Conservation (phyloP, 92 coral and sea anemone species). For the Epizoanthus scotinus region DNA sequence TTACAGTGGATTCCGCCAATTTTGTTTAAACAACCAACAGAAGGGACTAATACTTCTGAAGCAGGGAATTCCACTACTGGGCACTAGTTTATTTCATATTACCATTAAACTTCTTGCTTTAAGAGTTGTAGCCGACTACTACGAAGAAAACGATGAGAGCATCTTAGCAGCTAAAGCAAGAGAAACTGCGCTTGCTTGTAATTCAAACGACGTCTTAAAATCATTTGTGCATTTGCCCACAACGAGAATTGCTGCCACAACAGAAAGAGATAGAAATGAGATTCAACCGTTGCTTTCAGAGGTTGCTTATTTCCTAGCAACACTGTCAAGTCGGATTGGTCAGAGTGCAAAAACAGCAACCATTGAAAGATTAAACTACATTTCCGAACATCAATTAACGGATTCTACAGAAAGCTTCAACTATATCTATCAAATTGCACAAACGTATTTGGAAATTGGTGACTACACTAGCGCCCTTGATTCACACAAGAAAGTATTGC, state of each 20-base stretch:
- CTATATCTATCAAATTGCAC: too few species aligned
- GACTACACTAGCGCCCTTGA: too few species aligned
- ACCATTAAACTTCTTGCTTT: slow-evolving; percentile 9
- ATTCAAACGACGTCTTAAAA: background rate
- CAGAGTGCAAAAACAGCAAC: background rate
- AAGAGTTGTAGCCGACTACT: background rate
- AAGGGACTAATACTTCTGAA: background rate
- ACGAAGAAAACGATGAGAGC: background rate
- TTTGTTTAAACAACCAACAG: background rate
- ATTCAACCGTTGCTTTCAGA: background rate
- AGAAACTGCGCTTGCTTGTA: background rate
- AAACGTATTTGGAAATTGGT: too few species aligned
- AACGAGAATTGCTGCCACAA: background rate
- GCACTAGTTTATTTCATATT: background rate
- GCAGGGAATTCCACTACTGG: background rate
- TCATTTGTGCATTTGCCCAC: background rate
- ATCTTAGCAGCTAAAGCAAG: background rate
- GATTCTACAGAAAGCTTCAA: too few species aligned
- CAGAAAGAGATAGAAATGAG: too few species aligned
- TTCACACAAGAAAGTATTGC: too few species aligned
- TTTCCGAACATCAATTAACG: too few species aligned
- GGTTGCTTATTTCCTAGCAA: background rate
- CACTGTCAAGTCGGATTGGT: background rate
- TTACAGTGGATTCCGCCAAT: slow-evolving; percentile 2
- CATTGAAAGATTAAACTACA: background rate